Conservation (phyloP, 64 coral and sea anemone species). For the Montipora foliosa region DNA sequence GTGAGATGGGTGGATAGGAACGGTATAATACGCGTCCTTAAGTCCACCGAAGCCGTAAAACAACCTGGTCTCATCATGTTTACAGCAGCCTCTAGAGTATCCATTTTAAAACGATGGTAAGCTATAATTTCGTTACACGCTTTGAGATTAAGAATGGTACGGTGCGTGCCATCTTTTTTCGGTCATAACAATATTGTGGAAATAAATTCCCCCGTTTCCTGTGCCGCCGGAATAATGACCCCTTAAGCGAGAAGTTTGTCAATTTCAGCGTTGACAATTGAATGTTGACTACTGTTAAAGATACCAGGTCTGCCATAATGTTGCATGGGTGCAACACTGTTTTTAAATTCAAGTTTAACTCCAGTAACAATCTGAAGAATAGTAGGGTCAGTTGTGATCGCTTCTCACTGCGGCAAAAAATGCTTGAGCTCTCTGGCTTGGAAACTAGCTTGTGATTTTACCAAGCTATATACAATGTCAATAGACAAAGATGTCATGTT, state of each 20-base stretch:
- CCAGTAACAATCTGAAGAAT: constrained; percentile 34
- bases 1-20: constrained; percentile 51
- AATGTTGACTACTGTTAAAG: constrained; percentile 26
- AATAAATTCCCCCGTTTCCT: constrained; percentile 51
- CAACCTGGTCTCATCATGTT: constrained; percentile 59
- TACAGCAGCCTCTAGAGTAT: constrained; percentile 52
- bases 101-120: constrained; percentile 83
- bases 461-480: constrained; percentile 9
- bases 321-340: constrained; percentile 21
- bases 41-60: constrained; percentile 65
- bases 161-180: constrained; percentile 64
- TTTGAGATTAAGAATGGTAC: constrained; percentile 70
- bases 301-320: constrained; percentile 13
- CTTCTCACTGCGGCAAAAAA: constrained; percentile 29
- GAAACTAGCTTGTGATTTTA: constrained; percentile 9
- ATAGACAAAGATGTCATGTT: constrained; percentile 21
- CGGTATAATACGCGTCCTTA: constrained; percentile 70
- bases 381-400: constrained; percentile 12
- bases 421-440: constrained; percentile 3
- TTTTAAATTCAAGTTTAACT: constrained; percentile 31
- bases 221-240: constrained; percentile 54
- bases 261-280: constrained; percentile 49
- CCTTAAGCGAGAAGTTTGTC: constrained; percentile 49
- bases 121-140: constrained; percentile 59
- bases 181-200: constrained; percentile 69